Evolutionary conservation across 1,140 invertebrate species (phyloP).

Genomic region (Euglossa dilemma): DNA sequence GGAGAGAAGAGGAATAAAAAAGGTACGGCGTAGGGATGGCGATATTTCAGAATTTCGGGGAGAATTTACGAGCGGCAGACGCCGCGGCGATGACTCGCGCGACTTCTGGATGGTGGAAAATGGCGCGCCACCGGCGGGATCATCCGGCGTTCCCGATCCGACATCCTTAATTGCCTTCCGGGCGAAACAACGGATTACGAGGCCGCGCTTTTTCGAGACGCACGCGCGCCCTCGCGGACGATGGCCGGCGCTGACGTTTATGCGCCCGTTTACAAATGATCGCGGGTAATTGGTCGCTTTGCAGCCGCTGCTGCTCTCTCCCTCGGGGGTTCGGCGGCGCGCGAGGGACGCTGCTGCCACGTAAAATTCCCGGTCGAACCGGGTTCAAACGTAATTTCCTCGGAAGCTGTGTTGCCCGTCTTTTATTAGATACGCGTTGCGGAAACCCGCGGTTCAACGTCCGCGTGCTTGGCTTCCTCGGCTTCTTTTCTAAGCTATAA

Average conservation of each 20-base stretch:
- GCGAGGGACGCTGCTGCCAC: background rate
- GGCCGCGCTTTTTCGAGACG: background rate
- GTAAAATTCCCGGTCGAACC: background rate
- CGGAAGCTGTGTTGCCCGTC: background rate
- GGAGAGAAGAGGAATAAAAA: background rate
- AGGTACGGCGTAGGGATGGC: constrained; percentile 43
- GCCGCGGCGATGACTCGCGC: constrained; percentile 43
- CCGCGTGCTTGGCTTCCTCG: background rate
- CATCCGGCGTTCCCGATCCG: constrained; percentile 6
- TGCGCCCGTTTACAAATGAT: constrained; percentile 26
- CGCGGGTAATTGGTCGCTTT: constrained; percentile 1
- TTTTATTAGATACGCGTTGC: constrained; percentile 18
- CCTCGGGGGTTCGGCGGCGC: background rate
- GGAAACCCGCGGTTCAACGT: background rate
- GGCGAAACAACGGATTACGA: constrained; percentile 29
- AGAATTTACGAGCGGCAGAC: constrained; percentile 66
- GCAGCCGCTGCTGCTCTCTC: background rate
- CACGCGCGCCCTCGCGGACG: no score
- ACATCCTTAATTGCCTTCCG: constrained; percentile 21
- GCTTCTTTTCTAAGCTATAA: background rate
- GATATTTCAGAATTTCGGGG: constrained; percentile 62
- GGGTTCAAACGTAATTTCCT: background rate
- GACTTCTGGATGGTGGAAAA: background rate
- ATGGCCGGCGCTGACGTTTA: constrained; percentile 14
- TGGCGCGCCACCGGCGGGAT: background rate